phyloP scores from a whole-genome alignment of 2,888 invertebrate genomes.

The Lathronympha strigana region DNA sequence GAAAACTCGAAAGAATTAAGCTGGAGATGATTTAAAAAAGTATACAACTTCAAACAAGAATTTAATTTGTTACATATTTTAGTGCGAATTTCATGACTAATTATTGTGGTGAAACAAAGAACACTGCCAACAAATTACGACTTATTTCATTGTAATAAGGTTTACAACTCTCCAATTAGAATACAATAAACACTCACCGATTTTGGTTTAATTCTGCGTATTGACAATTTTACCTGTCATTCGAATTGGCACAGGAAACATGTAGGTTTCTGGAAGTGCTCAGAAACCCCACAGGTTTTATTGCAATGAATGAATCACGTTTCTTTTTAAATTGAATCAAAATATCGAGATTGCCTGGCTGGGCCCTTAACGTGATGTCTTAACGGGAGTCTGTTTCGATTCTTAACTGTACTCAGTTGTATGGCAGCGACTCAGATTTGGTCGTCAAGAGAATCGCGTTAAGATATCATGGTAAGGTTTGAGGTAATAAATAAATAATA shows the following conservation, averaged over 20 bases:
- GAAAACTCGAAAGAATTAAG: not conserved
- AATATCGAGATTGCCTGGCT: no score
- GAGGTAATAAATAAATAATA: no score
- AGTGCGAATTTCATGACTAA: slow-evolving; percentile 15
- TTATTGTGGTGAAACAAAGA: slow-evolving; percentile 9
- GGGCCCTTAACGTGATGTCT: no score
- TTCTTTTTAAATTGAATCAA: not conserved
- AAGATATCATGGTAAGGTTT: no score
- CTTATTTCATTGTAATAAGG: not conserved
- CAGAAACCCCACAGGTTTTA: not conserved
- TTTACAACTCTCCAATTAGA: not conserved
- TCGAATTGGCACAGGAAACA: not conserved
- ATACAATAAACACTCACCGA: not conserved
- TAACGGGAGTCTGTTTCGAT: no score
- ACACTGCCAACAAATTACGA: not conserved
- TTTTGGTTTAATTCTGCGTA: slow-evolving; percentile 16
- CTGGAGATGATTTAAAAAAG: slow-evolving; percentile 8
- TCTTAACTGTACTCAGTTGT: no score
- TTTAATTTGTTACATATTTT: slow-evolving; percentile 13
- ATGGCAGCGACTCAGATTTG: no score
- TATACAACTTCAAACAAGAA: not conserved
- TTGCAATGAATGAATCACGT: not conserved
- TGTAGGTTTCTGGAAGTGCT: slow-evolving; percentile 3
- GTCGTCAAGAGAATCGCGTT: no score
- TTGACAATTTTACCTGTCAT: slow-evolving; percentile 12